Percentiles rank a stretch among this genome's conserved stretches.
Conservation (phyloP, 2,797 vertebrate species). For the Poeciliopsis turneri region DNA sequence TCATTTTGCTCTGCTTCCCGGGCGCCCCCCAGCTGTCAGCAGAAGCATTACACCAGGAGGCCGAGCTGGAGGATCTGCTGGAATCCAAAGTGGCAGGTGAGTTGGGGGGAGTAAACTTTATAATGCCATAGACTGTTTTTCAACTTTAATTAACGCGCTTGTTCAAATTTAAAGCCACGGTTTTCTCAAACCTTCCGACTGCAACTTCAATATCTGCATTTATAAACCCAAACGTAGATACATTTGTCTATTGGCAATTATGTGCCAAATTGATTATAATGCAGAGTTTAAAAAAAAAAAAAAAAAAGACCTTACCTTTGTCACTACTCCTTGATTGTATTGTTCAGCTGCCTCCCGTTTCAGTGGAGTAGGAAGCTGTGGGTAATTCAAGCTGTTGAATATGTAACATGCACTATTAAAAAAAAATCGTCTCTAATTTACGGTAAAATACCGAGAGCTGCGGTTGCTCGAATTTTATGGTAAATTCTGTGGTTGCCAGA, state of each 20-base stretch:
- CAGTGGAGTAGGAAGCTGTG: not conserved
- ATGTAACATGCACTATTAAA: not conserved
- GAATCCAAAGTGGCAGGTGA: slow-evolving; percentile 85
- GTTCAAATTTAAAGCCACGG: too few species aligned
- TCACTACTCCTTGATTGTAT: not conserved
- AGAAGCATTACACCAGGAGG: slow-evolving; percentile 83
- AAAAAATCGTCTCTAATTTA: too few species aligned
- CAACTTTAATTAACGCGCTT: not conserved
- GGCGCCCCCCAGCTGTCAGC: slow-evolving; percentile 83
- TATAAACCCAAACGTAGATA: not conserved
- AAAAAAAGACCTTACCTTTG: not conserved
- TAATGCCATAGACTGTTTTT: not conserved
- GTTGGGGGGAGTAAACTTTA: slow-evolving; percentile 1
- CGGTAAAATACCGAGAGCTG: too few species aligned
- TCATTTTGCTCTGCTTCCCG: slow-evolving; percentile 86
- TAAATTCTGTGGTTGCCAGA: too few species aligned
- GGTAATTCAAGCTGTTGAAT: not conserved
- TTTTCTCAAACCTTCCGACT: too few species aligned
- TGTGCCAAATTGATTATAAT: not conserved
- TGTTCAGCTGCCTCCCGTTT: not conserved
- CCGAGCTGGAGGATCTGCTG: slow-evolving; percentile 80
- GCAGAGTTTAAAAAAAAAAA: not conserved
- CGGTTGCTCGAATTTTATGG: too few species aligned
- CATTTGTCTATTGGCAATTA: not conserved
- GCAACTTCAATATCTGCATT: too few species aligned